These are phyloP conservation scores for Dasypus novemcinctus DNA, from an alignment of 2,113 vertebrate genomes.

Conservation along the genomic window DNA sequence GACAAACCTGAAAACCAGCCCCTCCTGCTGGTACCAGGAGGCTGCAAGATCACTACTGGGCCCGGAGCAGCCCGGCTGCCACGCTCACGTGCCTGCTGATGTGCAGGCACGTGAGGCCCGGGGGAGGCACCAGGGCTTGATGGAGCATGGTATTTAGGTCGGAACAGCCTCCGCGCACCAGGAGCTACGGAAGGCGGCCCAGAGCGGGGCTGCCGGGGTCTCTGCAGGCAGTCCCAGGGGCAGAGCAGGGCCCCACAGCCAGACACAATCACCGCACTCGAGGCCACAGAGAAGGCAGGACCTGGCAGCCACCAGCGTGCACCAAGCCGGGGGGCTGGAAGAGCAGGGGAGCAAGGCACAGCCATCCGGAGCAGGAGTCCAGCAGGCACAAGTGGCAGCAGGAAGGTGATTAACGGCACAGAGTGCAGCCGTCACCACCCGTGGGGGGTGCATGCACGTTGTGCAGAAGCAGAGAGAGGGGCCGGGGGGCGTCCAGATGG, in stretches of 20 bases:
- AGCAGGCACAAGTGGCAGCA: not conserved
- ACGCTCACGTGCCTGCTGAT: not conserved
- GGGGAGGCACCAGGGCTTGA: conserved; percentile 66
- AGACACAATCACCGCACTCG: fast-evolving
- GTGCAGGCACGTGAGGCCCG: conserved; percentile 63
- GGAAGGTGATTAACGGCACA: not conserved
- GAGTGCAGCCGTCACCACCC: not conserved
- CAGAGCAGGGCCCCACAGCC: not conserved
- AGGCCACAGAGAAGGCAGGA: not conserved
- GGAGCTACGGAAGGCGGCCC: conserved; percentile 30
- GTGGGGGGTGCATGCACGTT: fast-evolving
- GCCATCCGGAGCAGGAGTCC: not conserved
- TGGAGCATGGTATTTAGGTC: conserved; percentile 53
- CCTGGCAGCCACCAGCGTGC: not conserved
- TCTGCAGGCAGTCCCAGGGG: not conserved
- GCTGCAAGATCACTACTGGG: not conserved
- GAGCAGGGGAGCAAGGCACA: not conserved
- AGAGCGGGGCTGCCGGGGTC: not conserved
- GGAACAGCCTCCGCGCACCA: not conserved
- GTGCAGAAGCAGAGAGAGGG: not conserved
- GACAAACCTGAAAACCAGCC: not conserved
- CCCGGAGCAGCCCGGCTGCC: not conserved
- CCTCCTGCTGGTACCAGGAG: not conserved
- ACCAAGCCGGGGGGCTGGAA: not conserved
- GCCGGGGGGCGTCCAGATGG: too few relatives aligned